Evolutionary conservation across 2,888 invertebrate genomes (phyloP).

Genomic region (Ptilodon capucinus): DNA sequence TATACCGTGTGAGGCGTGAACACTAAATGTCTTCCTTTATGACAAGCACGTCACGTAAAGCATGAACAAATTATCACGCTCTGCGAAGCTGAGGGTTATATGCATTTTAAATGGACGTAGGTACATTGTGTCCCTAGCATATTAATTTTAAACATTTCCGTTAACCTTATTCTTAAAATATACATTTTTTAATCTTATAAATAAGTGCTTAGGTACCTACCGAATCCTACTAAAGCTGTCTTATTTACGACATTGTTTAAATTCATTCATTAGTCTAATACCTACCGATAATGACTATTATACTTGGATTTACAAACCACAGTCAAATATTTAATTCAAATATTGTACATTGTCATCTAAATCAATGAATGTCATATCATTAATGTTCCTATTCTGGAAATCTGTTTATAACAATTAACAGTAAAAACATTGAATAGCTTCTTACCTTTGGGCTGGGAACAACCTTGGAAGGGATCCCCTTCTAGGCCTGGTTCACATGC

Average conservation of each 20-base stretch:
- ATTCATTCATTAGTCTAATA: no score
- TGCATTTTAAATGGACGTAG: slow-evolving; percentile 41
- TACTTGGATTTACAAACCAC: no score
- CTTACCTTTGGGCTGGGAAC: slow-evolving; percentile 71
- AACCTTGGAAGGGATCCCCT: slow-evolving; percentile 85
- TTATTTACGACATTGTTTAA: not conserved
- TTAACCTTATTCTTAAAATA: slow-evolving; percentile 25
- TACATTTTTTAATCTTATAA: slow-evolving; percentile 11
- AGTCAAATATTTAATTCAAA: no score
- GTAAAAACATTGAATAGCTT: slow-evolving; percentile 6
- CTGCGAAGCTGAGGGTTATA: slow-evolving; percentile 77
- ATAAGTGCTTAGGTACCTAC: slow-evolving; percentile 26
- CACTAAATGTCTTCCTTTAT: slow-evolving; percentile 50
- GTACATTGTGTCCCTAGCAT: slow-evolving; percentile 25
- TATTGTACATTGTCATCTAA: not conserved
- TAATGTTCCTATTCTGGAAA: slow-evolving; percentile 11
- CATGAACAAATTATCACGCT: slow-evolving; percentile 71
- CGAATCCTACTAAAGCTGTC: not conserved
- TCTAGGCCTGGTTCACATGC: slow-evolving; percentile 83
- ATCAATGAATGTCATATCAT: no score
- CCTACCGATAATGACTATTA: no score
- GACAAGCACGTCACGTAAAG: slow-evolving; percentile 66
- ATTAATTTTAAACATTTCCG: slow-evolving; percentile 34
- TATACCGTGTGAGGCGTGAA: slow-evolving; percentile 75
- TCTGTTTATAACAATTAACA: slow-evolving; percentile 10